A percentile compares a stretch with the other conserved stretches of the same genome.
These are phyloP conservation scores for Matsumurasca onukii DNA, from an alignment of 1,140 invertebrate species.

Conservation along the genomic window DNA sequence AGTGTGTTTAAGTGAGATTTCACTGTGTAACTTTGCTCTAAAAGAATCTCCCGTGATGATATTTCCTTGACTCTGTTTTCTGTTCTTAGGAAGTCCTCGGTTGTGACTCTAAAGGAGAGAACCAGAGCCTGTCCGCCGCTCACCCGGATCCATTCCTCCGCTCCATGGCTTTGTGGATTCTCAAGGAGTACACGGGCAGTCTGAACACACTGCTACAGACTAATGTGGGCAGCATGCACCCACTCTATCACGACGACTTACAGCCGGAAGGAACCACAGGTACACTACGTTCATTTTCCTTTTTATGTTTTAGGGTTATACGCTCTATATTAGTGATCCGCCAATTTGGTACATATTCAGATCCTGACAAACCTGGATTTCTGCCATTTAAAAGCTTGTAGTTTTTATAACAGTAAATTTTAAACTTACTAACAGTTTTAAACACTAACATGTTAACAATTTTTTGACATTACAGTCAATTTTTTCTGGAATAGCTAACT, in stretches of 20 bases:
- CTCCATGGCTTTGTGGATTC: conserved; percentile 96
- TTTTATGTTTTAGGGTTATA: background rate
- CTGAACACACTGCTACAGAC: conserved; percentile 86
- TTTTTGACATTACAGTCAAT: too few relatives aligned
- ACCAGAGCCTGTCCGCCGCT: conserved; percentile 67
- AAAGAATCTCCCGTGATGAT: too few relatives aligned
- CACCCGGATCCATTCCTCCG: conserved; percentile 96
- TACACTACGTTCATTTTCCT: too few relatives aligned
- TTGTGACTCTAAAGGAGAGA: conserved; percentile 67
- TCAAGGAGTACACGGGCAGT: conserved; percentile 89
- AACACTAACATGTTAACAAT: too few relatives aligned
- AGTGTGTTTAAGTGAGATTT: background rate
- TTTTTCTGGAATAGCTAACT: too few relatives aligned
- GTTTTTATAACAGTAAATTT: too few relatives aligned
- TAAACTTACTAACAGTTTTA: too few relatives aligned
- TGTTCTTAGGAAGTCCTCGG: conserved; percentile 50
- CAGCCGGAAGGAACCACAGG: conserved; percentile 50
- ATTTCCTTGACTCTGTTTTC: too few relatives aligned
- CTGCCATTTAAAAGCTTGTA: too few relatives aligned
- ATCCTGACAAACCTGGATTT: too few relatives aligned
- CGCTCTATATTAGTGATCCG: background rate
- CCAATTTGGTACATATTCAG: too few relatives aligned
- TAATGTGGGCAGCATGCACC: conserved; percentile 77
- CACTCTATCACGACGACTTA: conserved; percentile 69
- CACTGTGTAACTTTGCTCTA: too few relatives aligned